Conservation (phyloP, 2,113 vertebrate genomes). For the Gavialis gangeticus region DNA sequence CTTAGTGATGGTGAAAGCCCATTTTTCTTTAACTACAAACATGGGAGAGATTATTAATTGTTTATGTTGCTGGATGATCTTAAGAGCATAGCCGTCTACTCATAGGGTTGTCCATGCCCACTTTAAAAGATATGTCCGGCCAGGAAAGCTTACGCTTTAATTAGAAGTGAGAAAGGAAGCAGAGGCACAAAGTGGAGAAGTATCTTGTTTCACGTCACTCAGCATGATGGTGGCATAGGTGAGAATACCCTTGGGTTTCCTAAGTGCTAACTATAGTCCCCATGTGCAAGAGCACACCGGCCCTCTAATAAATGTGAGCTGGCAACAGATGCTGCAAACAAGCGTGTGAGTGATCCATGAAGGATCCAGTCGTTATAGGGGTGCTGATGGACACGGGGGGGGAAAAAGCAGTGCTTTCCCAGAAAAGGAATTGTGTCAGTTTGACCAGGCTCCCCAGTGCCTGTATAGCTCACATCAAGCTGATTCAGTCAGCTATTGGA, state of each 20-base stretch:
- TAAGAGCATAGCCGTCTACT: neutral
- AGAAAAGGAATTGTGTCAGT: too few species aligned
- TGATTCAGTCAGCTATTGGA: too few species aligned
- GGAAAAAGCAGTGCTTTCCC: too few species aligned
- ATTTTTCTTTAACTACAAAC: neutral
- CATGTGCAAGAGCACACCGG: rapidly evolving
- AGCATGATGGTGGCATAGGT: neutral
- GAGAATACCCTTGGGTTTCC: neutral
- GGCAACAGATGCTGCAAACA: neutral
- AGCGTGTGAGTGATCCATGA: rapidly evolving
- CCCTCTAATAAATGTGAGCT: neutral
- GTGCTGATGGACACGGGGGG: too few species aligned
- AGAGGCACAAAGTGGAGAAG: neutral
- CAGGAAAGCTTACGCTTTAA: neutral
- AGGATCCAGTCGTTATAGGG: neutral
- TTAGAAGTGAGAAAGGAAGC: neutral
- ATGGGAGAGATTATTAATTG: neutral
- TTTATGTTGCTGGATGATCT: neutral
- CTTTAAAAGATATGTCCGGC: neutral
- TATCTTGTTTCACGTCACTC: neutral
- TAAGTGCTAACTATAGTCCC: neutral
- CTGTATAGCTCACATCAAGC: too few species aligned
- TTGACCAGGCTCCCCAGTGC: too few species aligned
- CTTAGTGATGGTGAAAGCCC: neutral
- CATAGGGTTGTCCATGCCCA: neutral